Evolutionary conservation across 2,113 vertebrate genomes (phyloP), one percentile per base, ranked within the genome.

Genomic region (Anoplopoma fimbria): DNA sequence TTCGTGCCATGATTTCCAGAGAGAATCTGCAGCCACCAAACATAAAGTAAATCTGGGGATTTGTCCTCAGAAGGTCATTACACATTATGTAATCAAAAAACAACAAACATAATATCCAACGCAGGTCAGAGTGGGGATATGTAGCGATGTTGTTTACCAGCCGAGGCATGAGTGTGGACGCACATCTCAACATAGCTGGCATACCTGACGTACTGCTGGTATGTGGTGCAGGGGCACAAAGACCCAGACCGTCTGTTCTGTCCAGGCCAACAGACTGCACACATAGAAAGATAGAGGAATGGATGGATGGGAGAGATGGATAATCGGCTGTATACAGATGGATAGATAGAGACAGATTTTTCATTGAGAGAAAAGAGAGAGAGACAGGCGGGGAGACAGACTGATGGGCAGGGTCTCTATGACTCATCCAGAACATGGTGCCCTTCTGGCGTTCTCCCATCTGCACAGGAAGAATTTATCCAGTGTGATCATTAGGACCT

Each of bases 351-450:
- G 73, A 74, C 34, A 36, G 79, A 69, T 34, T 79, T n/a, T 51
- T 60, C 82, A 83, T 63, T 69, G 65, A 86, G 80, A 74, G 58
- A 40, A 61, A 67, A 40, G 45, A 73, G 69, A 86, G 79, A 76
- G 63, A 47, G 47, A 49, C 2, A 49, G 47, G 3, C 4, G 64
- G 60, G 69, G 55, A 77, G 51, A 34, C 23, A 58, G 65, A 42
- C 62, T n/a, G 69, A 79, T 81, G 68, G 68, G 53, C 84, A 77
- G 79, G 70, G 73, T 87, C 40, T 87, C 57, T 42, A 85, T 92
- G 91, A 91, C 79, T 94, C 92, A 93, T 85, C 84, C 78, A 84
- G 89, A 89, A 87, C 90, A 85, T 57, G 40, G 29, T 91, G 85
- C 81, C 84, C 88, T 92, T 86, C 83, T 34, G 53, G 74, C 86